A percentile compares a stretch with the other conserved stretches of the same genome.
Conservation (phyloP, 1,140 invertebrate genomes). For the Papilio machaon region DNA sequence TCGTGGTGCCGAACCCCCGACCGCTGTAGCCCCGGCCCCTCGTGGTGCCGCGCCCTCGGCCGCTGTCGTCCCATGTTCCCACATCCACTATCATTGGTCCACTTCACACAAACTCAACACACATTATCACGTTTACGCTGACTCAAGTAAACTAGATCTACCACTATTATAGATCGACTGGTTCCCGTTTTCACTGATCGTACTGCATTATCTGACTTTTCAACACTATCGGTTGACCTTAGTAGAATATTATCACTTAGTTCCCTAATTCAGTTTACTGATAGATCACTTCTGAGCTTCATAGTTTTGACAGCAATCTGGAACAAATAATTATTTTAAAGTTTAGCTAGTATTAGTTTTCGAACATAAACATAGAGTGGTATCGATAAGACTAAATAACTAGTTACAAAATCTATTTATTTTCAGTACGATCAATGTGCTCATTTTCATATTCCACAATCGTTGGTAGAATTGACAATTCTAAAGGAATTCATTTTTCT, state of each 20-base stretch:
- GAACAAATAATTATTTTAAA: slow-evolving; percentile 7
- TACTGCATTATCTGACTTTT: not conserved
- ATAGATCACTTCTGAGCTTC: slow-evolving; percentile 12
- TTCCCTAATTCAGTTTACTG: slow-evolving; percentile 12
- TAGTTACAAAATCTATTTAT: not conserved
- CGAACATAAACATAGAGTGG: not conserved
- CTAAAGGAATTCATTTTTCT: not conserved
- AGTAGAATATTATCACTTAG: not conserved
- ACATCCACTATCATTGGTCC: slow-evolving; percentile 51
- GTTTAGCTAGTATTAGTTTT: not conserved
- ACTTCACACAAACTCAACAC: slow-evolving; percentile 39
- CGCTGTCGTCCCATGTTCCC: slow-evolving; percentile 58
- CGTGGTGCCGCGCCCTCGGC: slow-evolving; percentile 70
- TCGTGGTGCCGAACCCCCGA: not conserved
- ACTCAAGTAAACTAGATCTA: not conserved
- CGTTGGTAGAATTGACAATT: not conserved
- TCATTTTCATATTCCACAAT: no score
- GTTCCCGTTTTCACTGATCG: not conserved
- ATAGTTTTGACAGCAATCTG: slow-evolving; percentile 24
- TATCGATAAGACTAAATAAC: not conserved
- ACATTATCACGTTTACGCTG: slow-evolving; percentile 32
- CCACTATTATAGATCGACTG: not conserved
- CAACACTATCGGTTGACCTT: not conserved
- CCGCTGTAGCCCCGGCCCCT: slow-evolving; percentile 64
- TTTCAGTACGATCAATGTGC: no score